These are phyloP conservation scores for Panurus biarmicus DNA, from an alignment of 2,113 vertebrate species.

Conservation along the genomic window DNA sequence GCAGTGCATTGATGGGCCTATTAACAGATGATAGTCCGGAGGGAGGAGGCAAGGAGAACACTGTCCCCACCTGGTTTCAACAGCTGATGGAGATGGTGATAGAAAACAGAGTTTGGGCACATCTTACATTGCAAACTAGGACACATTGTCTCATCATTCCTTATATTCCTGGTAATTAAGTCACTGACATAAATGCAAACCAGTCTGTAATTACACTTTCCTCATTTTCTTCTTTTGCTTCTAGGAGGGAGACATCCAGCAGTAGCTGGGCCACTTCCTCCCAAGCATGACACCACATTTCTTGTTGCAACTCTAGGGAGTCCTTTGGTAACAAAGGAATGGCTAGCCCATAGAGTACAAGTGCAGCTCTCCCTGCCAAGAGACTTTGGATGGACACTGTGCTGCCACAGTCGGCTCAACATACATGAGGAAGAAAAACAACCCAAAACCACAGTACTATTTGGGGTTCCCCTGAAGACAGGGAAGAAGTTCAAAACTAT, in stretches of 20 bases:
- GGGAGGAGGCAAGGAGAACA: no score
- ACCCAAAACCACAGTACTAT: neutral
- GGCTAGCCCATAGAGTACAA: neutral
- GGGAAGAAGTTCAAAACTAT: neutral
- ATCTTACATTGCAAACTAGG: no score
- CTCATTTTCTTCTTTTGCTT: neutral
- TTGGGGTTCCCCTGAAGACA: neutral
- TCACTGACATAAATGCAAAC: neutral
- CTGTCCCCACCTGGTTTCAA: no score
- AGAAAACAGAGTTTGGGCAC: no score
- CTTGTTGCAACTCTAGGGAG: neutral
- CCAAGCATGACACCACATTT: neutral
- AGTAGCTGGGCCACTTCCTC: neutral
- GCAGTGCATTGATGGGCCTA: no score
- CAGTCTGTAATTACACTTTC: neutral
- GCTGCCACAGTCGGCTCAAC: accelerated
- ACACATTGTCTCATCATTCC: neutral
- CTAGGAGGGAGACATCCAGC: neutral
- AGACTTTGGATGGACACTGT: neutral
- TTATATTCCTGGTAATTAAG: neutral
- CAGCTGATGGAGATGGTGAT: no score
- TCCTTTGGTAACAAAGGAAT: neutral
- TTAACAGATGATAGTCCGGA: no score
- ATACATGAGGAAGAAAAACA: neutral
- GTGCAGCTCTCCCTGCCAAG: neutral